Evolutionary conservation across 37 sponge, comb jelly and placozoan genomes (phyloP), one percentile per base, ranked within the genome.

Genomic region (Diacarnus erythraeanus): DNA sequence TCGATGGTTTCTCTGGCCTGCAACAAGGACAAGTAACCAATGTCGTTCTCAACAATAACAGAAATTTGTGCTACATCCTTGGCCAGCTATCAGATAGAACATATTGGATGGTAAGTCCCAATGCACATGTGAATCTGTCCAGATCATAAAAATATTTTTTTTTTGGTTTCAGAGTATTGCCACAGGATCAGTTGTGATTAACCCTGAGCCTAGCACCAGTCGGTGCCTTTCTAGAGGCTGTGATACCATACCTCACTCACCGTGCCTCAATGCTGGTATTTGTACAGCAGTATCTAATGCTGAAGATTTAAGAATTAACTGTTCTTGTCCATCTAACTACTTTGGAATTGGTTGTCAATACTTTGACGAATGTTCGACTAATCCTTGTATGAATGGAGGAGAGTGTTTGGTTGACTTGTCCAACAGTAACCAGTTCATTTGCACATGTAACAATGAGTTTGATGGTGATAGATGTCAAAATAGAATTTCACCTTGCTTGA

Each of bases 21-120:
- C 31, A 27, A 12, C 15, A 37, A 2, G 43, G 17, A 12, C 15
- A 37, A 1, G 43, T 78, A 36, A 38, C 34, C 54, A 30, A 30
- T 35, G 66, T 89, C n/a, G 18, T 33, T 2, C 66, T 86, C 36
- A 70, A 10, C 37, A 54, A 72, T 29, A 86, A 72, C 57, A 57
- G 63, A 17, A 27, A 25, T 1, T 86, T 86, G 23, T 90, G 91
- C 59, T 90, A 90, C 41, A 66, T 82, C 12, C 69, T 80, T 18
- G 37, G 60, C 17, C 39, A 41, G n/a, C 60, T 65, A 10, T 56
- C 91, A 21, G 40, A 77, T 63, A 57, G 6, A 21, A 59, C n/a
- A 21, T 90, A 81, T 76, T 90, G 91, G 91, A 33, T 58, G 75
- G 83, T 84, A 42, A 83, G 56, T 82, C 21, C n/a, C n/a, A n/a